Conservation (phyloP, 1,140 invertebrate species). For the Chrysopa pallens region DNA sequence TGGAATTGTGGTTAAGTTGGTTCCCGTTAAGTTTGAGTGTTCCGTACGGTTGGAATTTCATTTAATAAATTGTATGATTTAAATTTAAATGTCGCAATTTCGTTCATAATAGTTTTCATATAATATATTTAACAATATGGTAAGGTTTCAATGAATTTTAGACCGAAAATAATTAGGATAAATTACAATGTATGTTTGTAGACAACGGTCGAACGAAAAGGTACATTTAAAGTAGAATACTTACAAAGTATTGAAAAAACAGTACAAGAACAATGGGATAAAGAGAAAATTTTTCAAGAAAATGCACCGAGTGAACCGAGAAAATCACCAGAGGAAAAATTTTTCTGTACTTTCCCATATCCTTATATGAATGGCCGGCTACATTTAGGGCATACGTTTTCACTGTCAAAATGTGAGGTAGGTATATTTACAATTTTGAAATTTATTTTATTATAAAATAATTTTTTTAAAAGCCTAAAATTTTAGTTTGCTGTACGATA, state of each 20-base stretch:
- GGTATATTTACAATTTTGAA: conserved; percentile 6
- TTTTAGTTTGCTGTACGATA: conserved; percentile 77
- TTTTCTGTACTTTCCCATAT: conserved; percentile 89
- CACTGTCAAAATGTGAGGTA: conserved; percentile 88
- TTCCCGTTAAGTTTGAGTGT: no score
- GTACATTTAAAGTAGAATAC: conserved; percentile 82
- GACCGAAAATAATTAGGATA: no score
- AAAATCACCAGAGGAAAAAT: conserved; percentile 58
- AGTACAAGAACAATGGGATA: conserved; percentile 70
- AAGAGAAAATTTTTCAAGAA: conserved; percentile 57
- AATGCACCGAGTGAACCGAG: conserved; percentile 46
- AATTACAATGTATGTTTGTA: conserved; percentile 4
- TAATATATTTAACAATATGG: no score
- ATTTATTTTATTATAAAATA: not conserved
- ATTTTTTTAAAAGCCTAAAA: conserved; percentile 8
- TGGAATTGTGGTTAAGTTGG: no score
- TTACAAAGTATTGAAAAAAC: conserved; percentile 73
- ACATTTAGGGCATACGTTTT: conserved; percentile 96
- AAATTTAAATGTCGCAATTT: no score
- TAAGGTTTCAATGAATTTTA: no score
- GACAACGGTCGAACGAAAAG: conserved; percentile 59
- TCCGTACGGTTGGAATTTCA: no score
- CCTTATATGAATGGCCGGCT: conserved; percentile 99
- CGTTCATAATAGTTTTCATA: no score
- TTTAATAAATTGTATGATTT: no score